These are phyloP conservation scores for Tangachromis dhanisi DNA, from an alignment of 2,113 vertebrate species.

Conservation along the genomic window DNA sequence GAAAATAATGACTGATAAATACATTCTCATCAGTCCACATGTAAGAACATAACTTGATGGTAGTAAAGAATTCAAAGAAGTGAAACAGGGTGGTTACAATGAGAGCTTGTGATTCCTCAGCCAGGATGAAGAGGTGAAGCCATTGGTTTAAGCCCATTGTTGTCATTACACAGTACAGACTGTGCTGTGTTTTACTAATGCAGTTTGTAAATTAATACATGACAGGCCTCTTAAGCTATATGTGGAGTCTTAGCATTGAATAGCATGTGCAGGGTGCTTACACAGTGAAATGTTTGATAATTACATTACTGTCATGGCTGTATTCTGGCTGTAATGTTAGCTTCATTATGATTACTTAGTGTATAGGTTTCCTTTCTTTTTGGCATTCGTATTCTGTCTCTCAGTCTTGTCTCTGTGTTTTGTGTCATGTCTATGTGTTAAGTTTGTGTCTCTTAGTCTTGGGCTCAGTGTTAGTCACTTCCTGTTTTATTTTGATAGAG, in stretches of 20 bases:
- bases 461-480: neutral
- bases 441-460: neutral
- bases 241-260: neutral
- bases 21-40: neutral
- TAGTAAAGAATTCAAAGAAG: neutral
- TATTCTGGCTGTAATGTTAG: neutral
- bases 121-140: neutral
- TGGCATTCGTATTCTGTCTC: neutral
- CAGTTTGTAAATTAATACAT: neutral
- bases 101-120: neutral
- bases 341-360: neutral
- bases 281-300: neutral
- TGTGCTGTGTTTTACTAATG: neutral
- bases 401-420: neutral
- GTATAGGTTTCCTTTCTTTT: neutral
- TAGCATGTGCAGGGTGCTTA: neutral
- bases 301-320: neutral
- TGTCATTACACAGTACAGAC: neutral
- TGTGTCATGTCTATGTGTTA: neutral
- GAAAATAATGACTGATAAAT: neutral
- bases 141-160: neutral
- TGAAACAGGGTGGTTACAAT: neutral
- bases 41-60: neutral
- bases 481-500: neutral
- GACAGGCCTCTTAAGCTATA: neutral